These are phyloP conservation scores for Propithecus coquereli DNA, from an alignment of 2,113 vertebrate species.

Conservation along the genomic window DNA sequence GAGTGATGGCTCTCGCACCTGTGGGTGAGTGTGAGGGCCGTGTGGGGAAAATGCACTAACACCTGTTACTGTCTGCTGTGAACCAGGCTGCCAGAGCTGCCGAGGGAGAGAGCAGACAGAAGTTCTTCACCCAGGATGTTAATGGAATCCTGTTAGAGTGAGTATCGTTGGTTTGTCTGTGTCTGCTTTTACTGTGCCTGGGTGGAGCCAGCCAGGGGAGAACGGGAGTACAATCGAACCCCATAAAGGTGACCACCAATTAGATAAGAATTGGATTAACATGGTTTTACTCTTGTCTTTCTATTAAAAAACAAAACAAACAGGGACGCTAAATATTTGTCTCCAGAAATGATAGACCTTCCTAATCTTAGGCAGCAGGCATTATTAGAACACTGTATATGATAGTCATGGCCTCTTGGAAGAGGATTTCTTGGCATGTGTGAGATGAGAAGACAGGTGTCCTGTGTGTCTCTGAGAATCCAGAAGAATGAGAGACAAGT, in stretches of 20 bases:
- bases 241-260: not conserved
- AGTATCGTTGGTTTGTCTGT: constrained; percentile 76
- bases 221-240: not conserved
- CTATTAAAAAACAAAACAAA: not conserved
- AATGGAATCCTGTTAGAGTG: constrained; percentile 93
- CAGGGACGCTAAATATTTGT: not conserved
- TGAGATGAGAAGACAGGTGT: not conserved
- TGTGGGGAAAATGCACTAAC: constrained; percentile 30
- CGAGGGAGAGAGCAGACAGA: constrained; percentile 91
- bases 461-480: not conserved
- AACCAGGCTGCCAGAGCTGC: constrained; percentile 88
- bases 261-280: not conserved
- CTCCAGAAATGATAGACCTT: not conserved
- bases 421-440: not conserved
- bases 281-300: not conserved
- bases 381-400: not conserved
- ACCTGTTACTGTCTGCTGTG: constrained; percentile 55
- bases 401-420: not conserved
- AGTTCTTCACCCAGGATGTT: constrained; percentile 93
- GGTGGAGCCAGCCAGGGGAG: not conserved
- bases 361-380: not conserved
- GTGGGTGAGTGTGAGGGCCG: not conserved
- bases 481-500: not conserved
- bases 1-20: not conserved
- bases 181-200: not conserved